These are phyloP conservation scores for Holothuria glaberrima DNA, from an alignment of 35 echinoderm and acorn worm species.

Conservation along the genomic window DNA sequence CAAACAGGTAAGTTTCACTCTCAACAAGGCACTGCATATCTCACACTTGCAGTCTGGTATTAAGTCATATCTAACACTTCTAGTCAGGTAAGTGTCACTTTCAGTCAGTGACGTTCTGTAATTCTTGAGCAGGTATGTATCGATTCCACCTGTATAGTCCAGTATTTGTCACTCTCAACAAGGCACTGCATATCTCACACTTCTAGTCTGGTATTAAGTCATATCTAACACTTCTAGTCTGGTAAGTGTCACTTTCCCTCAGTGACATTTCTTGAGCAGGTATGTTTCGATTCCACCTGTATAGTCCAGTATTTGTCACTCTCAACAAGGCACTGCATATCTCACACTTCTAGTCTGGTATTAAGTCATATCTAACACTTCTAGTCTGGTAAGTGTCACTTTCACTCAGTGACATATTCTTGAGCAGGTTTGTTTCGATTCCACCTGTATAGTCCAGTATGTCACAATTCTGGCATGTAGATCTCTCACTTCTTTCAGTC, in stretches of 20 bases:
- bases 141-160: no score
- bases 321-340: slow-evolving; percentile 60
- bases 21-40: no score
- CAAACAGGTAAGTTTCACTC: slow-evolving; percentile 1
- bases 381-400: neutral
- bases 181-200: no score
- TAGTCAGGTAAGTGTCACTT: neutral
- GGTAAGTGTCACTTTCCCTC: slow-evolving; percentile 19
- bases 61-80: neutral
- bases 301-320: slow-evolving; percentile 27
- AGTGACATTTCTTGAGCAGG: neutral
- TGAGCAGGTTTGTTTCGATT: neutral
- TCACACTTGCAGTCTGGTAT: no score
- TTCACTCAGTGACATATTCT: neutral
- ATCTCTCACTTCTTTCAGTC: no score
- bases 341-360: no score
- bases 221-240: neutral
- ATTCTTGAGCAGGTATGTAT: slow-evolving; percentile 3
- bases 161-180: slow-evolving; percentile 38
- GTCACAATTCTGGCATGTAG: slow-evolving; percentile 42
- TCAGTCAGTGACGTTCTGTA: no score
- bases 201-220: no score
- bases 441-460: no score
- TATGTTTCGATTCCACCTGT: no score
- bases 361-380: neutral